Evolutionary conservation across 1,140 invertebrate species (phyloP).

Genomic region (Acromyrmex charruanus): DNA sequence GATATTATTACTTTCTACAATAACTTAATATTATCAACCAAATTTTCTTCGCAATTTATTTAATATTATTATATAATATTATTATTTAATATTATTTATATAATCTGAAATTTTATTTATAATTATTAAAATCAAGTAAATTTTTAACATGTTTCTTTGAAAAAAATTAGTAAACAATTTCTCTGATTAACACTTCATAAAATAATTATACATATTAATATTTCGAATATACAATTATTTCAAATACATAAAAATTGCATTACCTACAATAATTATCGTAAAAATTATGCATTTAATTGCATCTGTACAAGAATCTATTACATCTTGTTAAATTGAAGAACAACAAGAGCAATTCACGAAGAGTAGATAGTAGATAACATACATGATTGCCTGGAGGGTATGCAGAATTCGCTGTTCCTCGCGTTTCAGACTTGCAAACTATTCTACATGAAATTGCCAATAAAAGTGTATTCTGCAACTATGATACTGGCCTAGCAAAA

Average conservation of each 20-base stretch:
- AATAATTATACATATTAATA: neutral
- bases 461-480: conserved; percentile 79
- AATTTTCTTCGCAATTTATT: neutral
- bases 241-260: neutral
- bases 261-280: neutral
- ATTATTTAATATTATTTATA: too few species aligned
- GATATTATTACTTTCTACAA: neutral
- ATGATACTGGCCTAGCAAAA: conserved; percentile 69
- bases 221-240: neutral
- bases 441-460: conserved; percentile 79
- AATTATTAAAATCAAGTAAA: conserved; percentile 5
- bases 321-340: conserved; percentile 52
- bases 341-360: conserved; percentile 64
- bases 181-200: neutral
- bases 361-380: conserved; percentile 42
- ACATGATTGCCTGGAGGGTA: conserved; percentile 65
- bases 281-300: neutral
- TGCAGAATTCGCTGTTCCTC: conserved; percentile 71
- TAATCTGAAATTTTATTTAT: neutral
- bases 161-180: neutral
- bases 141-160: neutral
- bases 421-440: conserved; percentile 69
- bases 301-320: conserved; percentile 14
- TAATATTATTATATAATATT: neutral
- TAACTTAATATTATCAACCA: neutral